These are phyloP conservation scores for Theretra japonica DNA, from an alignment of 2,888 invertebrate genomes.

Conservation along the genomic window DNA sequence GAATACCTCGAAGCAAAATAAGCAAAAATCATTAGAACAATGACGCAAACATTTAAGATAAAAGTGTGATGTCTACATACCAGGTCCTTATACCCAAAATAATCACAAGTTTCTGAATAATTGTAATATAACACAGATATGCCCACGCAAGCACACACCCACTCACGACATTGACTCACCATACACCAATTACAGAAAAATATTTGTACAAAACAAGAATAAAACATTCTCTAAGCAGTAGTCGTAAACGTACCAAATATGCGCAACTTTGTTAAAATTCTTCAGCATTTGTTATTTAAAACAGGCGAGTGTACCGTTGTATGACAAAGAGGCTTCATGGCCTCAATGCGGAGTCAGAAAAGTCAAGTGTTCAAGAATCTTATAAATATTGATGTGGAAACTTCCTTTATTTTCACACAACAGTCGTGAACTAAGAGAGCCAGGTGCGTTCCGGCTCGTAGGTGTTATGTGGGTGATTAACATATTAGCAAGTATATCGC, in stretches of 20 bases:
- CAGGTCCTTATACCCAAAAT: not conserved
- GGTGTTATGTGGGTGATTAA: too few species aligned
- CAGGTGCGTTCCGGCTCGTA: too few species aligned
- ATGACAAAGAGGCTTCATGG: conserved; percentile 18
- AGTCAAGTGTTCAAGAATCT: too few species aligned
- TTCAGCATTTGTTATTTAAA: conserved; percentile 22
- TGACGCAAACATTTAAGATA: not conserved
- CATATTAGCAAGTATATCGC: too few species aligned
- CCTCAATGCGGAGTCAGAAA: not conserved
- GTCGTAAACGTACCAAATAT: conserved; percentile 25
- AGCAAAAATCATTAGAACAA: not conserved
- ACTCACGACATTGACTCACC: conserved; percentile 14
- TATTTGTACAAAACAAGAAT: conserved; percentile 21
- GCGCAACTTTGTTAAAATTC: conserved; percentile 25
- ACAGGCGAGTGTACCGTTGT: not conserved
- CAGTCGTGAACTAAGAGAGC: not conserved
- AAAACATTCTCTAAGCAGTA: conserved; percentile 9
- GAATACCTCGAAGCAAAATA: not conserved
- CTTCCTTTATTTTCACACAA: not conserved
- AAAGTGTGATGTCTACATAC: not conserved
- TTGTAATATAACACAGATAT: conserved; percentile 19
- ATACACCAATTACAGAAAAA: conserved; percentile 18
- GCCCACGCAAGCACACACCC: conserved; percentile 18
- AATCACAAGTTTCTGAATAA: conserved; percentile 14
- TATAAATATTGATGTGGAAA: conserved; percentile 5